phyloP scores from a whole-genome alignment of 2,797 vertebrate genomes.

The Tapirus indicus region DNA sequence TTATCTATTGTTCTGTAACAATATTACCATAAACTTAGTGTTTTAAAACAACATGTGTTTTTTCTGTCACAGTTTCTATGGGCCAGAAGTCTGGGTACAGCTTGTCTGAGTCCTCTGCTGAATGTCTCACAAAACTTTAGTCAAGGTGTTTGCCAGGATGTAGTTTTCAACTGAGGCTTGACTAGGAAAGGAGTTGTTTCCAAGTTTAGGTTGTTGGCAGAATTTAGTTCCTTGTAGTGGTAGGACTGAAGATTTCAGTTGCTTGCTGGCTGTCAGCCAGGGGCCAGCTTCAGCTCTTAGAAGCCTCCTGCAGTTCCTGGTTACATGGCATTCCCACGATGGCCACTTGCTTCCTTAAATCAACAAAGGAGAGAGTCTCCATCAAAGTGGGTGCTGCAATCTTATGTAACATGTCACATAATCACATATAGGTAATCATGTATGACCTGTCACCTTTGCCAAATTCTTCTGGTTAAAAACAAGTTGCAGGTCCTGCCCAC shows the following conservation, averaged over 20 bases:
- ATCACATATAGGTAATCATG: background rate
- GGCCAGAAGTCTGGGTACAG: background rate
- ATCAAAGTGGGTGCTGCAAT: background rate
- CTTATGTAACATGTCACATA: background rate
- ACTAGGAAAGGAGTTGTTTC: background rate
- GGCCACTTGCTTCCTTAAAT: background rate
- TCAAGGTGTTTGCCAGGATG: background rate
- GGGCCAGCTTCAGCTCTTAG: background rate
- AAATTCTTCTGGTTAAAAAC: background rate
- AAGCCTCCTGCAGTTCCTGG: background rate
- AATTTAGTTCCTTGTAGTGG: constrained; percentile 8
- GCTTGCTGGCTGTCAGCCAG: background rate
- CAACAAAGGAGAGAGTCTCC: background rate
- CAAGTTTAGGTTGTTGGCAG: background rate
- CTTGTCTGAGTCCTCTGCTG: background rate
- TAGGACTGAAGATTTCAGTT: constrained; percentile 36
- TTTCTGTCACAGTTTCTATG: background rate
- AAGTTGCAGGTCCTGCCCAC: background rate
- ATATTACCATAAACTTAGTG: background rate
- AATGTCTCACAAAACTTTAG: background rate
- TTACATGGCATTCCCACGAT: background rate
- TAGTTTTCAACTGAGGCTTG: background rate
- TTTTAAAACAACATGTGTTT: background rate
- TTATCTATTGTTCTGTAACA: background rate
- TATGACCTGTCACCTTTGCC: background rate